A percentile compares a stretch with the other conserved stretches of the same genome.
These are phyloP conservation scores for Hypolimnas misippus DNA, from an alignment of 2,888 invertebrate species.

Conservation along the genomic window DNA sequence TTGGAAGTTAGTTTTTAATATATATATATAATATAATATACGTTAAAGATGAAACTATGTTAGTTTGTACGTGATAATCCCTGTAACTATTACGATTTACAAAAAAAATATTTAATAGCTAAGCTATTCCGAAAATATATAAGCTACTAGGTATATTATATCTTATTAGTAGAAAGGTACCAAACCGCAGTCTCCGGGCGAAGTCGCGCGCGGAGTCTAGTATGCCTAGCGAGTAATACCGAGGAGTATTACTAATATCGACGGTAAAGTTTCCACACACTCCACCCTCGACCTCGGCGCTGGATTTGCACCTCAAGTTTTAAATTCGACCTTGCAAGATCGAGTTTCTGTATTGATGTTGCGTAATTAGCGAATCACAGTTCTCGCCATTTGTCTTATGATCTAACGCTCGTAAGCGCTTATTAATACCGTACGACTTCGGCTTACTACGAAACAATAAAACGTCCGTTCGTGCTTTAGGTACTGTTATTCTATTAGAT, in stretches of 20 bases:
- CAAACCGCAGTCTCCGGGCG: no score
- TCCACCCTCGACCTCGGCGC: conserved; percentile 41
- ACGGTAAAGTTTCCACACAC: conserved; percentile 18
- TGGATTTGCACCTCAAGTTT: conserved; percentile 38
- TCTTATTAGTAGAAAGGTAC: no score
- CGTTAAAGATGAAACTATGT: no score
- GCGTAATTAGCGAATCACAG: conserved; percentile 40
- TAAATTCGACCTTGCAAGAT: conserved; percentile 41
- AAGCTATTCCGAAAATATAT: no score
- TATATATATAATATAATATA: no score
- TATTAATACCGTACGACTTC: conserved; percentile 3
- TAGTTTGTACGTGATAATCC: no score
- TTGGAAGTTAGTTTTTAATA: no score
- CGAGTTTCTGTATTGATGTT: conserved; percentile 43
- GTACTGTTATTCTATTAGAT: no score
- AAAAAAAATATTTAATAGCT: no score
- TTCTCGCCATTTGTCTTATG: conserved; percentile 31
- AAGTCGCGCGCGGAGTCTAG: neutral
- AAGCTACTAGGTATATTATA: no score
- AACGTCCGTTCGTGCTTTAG: neutral
- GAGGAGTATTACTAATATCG: neutral
- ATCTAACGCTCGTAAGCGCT: conserved; percentile 25
- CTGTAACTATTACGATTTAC: no score
- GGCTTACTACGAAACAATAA: neutral
- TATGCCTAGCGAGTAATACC: no score